Base-by-base conservation (phyloP, 1,140 invertebrate genomes). In the Meloidogyne chitwoodi region DNA sequence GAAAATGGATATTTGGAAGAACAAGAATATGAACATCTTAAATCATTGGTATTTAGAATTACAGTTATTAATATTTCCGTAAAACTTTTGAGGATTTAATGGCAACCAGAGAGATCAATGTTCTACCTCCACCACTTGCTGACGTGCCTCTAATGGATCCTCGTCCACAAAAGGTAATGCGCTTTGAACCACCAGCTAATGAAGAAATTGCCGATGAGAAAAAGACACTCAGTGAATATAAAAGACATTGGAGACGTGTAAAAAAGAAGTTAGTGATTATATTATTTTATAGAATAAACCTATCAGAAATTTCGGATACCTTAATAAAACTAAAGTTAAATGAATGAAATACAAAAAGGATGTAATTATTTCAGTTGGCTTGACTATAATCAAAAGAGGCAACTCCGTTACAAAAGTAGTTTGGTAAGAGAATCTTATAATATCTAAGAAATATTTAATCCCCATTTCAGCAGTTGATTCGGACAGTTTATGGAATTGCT, bases 21-120 rank as follows among this genome's bases (percentile, higher is more conserved):
- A 31, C 75, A 63, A 11, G 56, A 38, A 67, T 67, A 34, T 22
- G 65, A 67, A 10, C 12, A n/a, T 56, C 6, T 5, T 26, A 38
- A 68, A 61, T 44, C 64, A 8, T 27, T 77, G 63, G 31, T 78
- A 11, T 4, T 70, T 12, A 5, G 64, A 14, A 34, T 27, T 41
- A 12, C 5, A 14, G 11, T 16, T 67, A 22, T 14, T 19, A 68
- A 73, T 76, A 24, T 31, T 24, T 68, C 62, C 22, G n/a, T n/a
- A n/a, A n/a, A n/a, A n/a, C n/a, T 34, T 41, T 62, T 11, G 2
- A 81, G 80, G 81, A 83, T 61, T 69, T 83, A 44, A 26, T 83
- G 68, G 81, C 81, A 14, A 83, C 81, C 6, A 83, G 83, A 56
- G 68, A 81, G 24, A 83, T 83, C 69, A 72, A 75, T 67, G 48